Conservation (phyloP, 2,888 invertebrate genomes). For the Meteorus colon region DNA sequence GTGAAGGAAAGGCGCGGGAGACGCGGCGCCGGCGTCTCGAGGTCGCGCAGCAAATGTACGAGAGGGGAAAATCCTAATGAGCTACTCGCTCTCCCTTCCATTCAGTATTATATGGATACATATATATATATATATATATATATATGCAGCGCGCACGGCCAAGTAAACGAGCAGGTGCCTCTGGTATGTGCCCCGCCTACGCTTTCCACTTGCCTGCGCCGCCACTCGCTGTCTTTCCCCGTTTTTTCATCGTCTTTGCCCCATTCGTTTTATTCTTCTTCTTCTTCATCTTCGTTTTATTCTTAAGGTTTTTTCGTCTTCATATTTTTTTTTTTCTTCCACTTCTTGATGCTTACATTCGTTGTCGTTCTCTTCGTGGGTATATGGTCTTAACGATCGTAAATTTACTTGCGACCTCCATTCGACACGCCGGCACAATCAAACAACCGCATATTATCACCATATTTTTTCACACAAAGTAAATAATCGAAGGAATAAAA, state of each 20-base stretch:
- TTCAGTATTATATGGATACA: conserved; percentile 28
- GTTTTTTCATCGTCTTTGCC: conserved; percentile 20
- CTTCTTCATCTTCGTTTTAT: conserved; percentile 41
- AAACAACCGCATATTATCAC: conserved; percentile 25
- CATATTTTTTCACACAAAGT: conserved; percentile 11
- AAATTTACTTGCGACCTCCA: conserved; percentile 36
- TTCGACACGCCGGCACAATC: conserved; percentile 38
- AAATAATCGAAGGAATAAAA: not conserved
- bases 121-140: conserved; percentile 17
- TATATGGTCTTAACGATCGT: conserved; percentile 22
- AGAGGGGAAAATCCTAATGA: conserved; percentile 62
- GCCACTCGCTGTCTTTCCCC: conserved; percentile 9
- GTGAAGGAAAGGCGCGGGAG: conserved; percentile 1
- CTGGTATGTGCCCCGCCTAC: conserved; percentile 69
- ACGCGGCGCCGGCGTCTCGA: conserved; percentile 45
- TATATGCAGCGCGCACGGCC: conserved; percentile 41
- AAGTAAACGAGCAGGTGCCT: conserved; percentile 69
- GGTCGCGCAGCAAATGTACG: conserved; percentile 37
- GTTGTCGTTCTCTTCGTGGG: not conserved
- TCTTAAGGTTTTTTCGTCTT: not conserved
- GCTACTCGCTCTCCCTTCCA: conserved; percentile 54
- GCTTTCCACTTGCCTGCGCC: conserved; percentile 59
- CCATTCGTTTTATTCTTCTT: conserved; percentile 1
- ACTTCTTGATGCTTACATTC: conserved; percentile 15
- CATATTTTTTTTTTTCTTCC: conserved; percentile 32